Evolutionary conservation across 2,113 vertebrate species (phyloP).

Genomic region (Dicerorhinus sumatrensis): DNA sequence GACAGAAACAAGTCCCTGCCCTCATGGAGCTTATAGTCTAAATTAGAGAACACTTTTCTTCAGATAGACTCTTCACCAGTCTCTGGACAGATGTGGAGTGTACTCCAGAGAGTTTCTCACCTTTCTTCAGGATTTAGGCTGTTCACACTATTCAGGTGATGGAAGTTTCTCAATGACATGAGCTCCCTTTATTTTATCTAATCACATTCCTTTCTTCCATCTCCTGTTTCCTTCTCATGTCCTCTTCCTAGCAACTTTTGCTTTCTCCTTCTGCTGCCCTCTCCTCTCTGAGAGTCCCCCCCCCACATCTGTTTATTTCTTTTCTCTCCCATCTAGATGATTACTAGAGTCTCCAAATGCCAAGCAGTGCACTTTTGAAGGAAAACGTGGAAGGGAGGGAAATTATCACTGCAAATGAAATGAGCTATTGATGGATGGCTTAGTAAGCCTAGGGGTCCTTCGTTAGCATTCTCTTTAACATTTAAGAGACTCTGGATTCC

Average conservation of each 20-base stretch:
- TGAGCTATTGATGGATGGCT: neutral
- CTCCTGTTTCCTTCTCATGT: neutral
- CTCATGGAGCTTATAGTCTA: neutral
- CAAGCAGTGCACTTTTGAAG: neutral
- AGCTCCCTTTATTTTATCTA: neutral
- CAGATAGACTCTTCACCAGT: neutral
- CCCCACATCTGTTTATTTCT: neutral
- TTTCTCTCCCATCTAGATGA: neutral
- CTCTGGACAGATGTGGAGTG: neutral
- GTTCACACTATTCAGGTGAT: neutral
- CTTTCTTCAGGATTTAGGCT: neutral
- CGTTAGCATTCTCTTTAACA: constrained; percentile 45
- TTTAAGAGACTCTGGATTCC: constrained; percentile 36
- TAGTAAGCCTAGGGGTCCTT: neutral
- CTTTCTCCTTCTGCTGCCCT: neutral
- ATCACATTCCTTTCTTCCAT: neutral
- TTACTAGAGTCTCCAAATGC: neutral
- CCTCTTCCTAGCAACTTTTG: neutral
- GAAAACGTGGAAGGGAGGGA: neutral
- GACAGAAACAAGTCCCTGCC: neutral
- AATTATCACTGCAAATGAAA: neutral
- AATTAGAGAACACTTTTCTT: neutral
- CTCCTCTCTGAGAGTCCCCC: neutral
- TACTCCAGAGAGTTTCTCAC: neutral
- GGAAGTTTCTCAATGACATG: neutral